Percentiles rank a stretch among this genome's conserved stretches.
These are phyloP conservation scores for Tragelaphus strepsiceros DNA, from an alignment of 2,113 vertebrate genomes.

Conservation along the genomic window DNA sequence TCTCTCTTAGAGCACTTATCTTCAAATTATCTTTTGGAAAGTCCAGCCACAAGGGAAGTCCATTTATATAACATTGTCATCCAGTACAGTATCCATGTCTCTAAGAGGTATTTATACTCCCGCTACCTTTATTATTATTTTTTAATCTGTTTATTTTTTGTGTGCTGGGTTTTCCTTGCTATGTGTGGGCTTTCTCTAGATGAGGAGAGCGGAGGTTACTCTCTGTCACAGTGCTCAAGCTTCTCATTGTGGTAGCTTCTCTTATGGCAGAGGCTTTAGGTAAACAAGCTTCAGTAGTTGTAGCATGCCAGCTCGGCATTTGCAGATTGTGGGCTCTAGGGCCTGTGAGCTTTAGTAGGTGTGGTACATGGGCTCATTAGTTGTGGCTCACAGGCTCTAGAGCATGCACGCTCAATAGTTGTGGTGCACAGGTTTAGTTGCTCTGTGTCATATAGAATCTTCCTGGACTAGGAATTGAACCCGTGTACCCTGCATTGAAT, in stretches of 20 bases:
- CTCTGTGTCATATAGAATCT: background rate
- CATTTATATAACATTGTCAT: background rate
- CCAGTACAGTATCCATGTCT: background rate
- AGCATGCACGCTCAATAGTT: background rate
- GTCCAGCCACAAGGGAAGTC: background rate
- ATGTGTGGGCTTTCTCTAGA: background rate
- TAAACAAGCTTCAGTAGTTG: background rate
- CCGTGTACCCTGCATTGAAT: background rate
- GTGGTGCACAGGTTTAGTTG: background rate
- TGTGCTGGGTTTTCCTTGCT: background rate
- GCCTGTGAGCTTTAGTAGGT: background rate
- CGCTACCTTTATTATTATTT: background rate
- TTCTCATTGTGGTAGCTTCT: background rate
- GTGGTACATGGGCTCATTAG: background rate
- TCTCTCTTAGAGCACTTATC: background rate
- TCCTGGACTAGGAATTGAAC: background rate
- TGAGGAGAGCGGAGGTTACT: background rate
- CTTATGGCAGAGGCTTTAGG: background rate
- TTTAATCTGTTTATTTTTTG: background rate
- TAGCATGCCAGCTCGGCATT: fast-evolving
- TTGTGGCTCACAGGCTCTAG: background rate
- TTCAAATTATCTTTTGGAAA: background rate
- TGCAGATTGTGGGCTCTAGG: background rate
- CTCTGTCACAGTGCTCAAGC: background rate
- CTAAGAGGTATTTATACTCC: background rate